Percentiles rank a stretch among this genome's conserved stretches.
phyloP scores from a whole-genome alignment of 2,888 invertebrate genomes.

The Plebejus argus region DNA sequence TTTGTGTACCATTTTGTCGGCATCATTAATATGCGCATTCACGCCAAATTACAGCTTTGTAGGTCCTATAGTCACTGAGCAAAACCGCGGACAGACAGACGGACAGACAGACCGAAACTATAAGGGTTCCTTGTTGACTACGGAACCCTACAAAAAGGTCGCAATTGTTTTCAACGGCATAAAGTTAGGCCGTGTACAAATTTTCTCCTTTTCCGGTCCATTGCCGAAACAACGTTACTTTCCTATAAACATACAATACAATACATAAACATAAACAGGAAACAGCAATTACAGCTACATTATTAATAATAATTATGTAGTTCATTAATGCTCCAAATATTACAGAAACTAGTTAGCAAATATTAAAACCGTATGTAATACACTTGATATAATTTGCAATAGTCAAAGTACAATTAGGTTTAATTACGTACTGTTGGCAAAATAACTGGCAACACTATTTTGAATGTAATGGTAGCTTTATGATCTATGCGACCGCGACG shows the following conservation, averaged over 20 bases:
- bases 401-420: background rate
- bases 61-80: too few relatives aligned
- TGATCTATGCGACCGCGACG: background rate
- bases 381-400: background rate
- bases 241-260: background rate
- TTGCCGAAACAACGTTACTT: background rate
- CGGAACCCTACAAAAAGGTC: too few relatives aligned
- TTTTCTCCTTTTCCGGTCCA: background rate
- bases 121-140: too few relatives aligned
- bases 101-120: too few relatives aligned
- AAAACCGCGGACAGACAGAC: too few relatives aligned
- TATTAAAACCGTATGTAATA: conserved; percentile 5
- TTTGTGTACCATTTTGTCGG: too few relatives aligned
- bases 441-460: background rate
- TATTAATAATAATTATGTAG: background rate
- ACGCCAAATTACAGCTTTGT: too few relatives aligned
- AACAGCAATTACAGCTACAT: conserved; percentile 5
- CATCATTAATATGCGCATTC: too few relatives aligned
- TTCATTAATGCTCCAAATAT: background rate
- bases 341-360: background rate
- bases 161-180: background rate
- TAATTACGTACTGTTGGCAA: background rate
- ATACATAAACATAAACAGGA: background rate
- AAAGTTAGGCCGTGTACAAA: background rate
- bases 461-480: background rate